Evolutionary conservation across 2,888 invertebrate genomes (phyloP).

Genomic region (Dione juno): DNA sequence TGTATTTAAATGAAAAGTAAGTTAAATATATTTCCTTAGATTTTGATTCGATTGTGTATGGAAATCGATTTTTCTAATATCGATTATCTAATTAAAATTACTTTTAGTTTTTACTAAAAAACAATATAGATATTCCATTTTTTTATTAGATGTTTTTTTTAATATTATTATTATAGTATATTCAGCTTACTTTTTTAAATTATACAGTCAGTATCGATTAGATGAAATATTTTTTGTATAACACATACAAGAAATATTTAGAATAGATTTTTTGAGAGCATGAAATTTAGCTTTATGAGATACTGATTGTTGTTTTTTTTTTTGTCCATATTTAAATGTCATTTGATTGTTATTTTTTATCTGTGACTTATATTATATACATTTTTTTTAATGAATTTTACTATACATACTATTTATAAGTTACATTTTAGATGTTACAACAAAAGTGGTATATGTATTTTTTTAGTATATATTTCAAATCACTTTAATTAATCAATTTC

Average conservation of each 20-base stretch:
- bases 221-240: background rate
- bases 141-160: background rate
- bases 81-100: background rate
- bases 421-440: too few relatives aligned
- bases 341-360: background rate
- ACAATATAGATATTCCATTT: too few relatives aligned
- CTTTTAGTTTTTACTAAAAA: background rate
- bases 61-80: background rate
- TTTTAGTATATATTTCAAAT: too few relatives aligned
- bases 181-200: slow-evolving; percentile 3
- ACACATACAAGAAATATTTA: too few relatives aligned
- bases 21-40: background rate
- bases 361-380: background rate
- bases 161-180: slow-evolving; percentile 1
- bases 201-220: slow-evolving; percentile 3
- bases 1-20: background rate
- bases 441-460: too few relatives aligned
- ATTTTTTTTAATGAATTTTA: too few relatives aligned
- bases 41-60: background rate
- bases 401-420: too few relatives aligned
- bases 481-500: too few relatives aligned
- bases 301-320: background rate
- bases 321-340: background rate
- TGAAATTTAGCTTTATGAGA: too few relatives aligned
- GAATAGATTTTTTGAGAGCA: too few relatives aligned